phyloP scores from a whole-genome alignment of 2,888 invertebrate genomes.

The Notocelia uddmanniana region DNA sequence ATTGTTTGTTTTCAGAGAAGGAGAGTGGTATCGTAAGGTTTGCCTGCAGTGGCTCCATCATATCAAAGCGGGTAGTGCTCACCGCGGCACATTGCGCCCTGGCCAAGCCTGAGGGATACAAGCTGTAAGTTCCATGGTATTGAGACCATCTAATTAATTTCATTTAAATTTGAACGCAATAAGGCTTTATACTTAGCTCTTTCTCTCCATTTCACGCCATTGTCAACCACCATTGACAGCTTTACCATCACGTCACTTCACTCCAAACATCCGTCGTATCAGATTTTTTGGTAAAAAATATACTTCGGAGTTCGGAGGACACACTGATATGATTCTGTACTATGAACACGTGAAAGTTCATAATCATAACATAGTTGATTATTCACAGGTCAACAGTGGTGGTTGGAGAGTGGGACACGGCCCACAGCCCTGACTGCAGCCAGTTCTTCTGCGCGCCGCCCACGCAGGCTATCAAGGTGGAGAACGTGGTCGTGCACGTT shows the following conservation, averaged over 20 bases:
- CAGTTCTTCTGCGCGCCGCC: slow-evolving; percentile 91
- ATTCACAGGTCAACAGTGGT: slow-evolving; percentile 88
- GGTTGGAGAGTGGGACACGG: slow-evolving; percentile 90
- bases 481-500: slow-evolving; percentile 91
- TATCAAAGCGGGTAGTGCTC: slow-evolving; percentile 87
- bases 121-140: slow-evolving; percentile 86
- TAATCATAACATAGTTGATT: no score
- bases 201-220: no score
- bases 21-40: slow-evolving; percentile 89
- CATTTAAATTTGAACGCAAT: no score
- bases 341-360: no score
- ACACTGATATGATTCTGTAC: no score
- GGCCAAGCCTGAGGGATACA: slow-evolving; percentile 91
- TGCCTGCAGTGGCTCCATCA: slow-evolving; percentile 91
- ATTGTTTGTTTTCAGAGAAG: slow-evolving; percentile 82
- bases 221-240: no score
- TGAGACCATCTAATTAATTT: no score
- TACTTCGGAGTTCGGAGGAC: no score
- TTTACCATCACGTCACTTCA: no score
- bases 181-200: no score
- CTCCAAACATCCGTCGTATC: no score
- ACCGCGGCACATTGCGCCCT: slow-evolving; percentile 93
- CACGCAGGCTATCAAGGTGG: slow-evolving; percentile 89
- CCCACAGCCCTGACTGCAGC: slow-evolving; percentile 91
- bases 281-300: no score